A percentile compares a stretch with the other conserved stretches of the same genome.
phyloP scores from a whole-genome alignment of 1,140 invertebrate genomes.

The Eupristina koningsbergeri region DNA sequence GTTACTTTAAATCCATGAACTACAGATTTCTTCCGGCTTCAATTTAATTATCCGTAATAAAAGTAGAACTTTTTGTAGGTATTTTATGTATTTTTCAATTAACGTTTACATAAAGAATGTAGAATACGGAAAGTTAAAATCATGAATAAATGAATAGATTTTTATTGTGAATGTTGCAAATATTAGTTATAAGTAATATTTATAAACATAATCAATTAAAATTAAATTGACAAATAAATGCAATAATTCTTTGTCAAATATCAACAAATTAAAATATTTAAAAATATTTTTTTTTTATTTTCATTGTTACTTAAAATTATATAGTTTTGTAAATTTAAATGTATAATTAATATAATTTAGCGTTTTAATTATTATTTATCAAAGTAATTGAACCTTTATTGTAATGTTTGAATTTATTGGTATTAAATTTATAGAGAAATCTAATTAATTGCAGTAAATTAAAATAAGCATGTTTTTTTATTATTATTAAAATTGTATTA shows the following conservation, averaged over 20 bases:
- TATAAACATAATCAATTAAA: background rate
- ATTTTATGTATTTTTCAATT: constrained; percentile 11
- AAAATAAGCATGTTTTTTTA: too few species aligned
- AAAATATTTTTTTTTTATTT: too few species aligned
- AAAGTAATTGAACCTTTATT: too few species aligned
- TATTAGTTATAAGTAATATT: background rate
- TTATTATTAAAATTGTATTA: too few species aligned
- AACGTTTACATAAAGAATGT: background rate
- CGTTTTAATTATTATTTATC: too few species aligned
- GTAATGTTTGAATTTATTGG: too few species aligned
- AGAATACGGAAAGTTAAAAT: background rate
- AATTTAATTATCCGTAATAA: constrained; percentile 5
- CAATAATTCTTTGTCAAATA: background rate
- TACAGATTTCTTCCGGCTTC: background rate
- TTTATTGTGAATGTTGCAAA: background rate
- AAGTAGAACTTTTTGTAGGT: background rate
- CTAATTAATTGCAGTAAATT: too few species aligned
- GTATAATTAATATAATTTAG: too few species aligned
- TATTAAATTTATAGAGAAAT: too few species aligned
- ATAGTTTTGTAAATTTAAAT: too few species aligned
- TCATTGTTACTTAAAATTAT: too few species aligned
- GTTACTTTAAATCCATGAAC: background rate
- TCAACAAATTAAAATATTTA: background rate
- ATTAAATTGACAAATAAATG: background rate
- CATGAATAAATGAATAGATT: background rate